phyloP scores from a whole-genome alignment of 1,140 invertebrate genomes.

The Sesamia nonagrioides region DNA sequence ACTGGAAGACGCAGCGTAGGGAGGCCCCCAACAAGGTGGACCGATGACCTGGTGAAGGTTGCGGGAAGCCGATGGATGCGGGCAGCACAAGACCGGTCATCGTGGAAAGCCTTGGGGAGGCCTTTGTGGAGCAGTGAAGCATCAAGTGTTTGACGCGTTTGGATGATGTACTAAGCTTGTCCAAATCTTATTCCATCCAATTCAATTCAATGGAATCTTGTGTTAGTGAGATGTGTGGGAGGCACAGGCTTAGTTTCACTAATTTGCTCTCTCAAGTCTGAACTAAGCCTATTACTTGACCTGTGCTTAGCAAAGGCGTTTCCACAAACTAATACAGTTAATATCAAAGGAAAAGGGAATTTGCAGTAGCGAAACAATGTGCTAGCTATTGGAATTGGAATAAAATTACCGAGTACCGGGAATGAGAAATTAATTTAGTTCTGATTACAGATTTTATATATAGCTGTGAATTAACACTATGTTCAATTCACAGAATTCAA shows the following conservation, averaged over 20 bases:
- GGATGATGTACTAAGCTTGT: neutral
- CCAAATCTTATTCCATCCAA: neutral
- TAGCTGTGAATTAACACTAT: neutral
- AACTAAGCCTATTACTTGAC: neutral
- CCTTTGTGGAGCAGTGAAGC: no score
- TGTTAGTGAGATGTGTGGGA: neutral
- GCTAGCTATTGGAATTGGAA: neutral
- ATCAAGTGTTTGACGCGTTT: no score
- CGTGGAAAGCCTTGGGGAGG: no score
- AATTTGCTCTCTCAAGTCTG: no score
- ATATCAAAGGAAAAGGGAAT: no score
- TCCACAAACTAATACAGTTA: neutral
- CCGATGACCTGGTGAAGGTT: no score
- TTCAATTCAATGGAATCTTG: neutral
- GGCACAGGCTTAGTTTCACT: no score
- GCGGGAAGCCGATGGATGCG: no score
- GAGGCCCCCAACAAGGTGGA: no score
- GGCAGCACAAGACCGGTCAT: no score
- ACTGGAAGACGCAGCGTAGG: no score
- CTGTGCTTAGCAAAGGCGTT: neutral
- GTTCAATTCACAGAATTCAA: slow-evolving; percentile 7
- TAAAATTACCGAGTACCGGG: neutral
- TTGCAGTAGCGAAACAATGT: neutral
- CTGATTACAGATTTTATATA: neutral
- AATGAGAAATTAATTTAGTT: slow-evolving; percentile 11